These are phyloP conservation scores for Mechanitis mazaeus DNA, from an alignment of 2,888 invertebrate genomes.

Conservation along the genomic window DNA sequence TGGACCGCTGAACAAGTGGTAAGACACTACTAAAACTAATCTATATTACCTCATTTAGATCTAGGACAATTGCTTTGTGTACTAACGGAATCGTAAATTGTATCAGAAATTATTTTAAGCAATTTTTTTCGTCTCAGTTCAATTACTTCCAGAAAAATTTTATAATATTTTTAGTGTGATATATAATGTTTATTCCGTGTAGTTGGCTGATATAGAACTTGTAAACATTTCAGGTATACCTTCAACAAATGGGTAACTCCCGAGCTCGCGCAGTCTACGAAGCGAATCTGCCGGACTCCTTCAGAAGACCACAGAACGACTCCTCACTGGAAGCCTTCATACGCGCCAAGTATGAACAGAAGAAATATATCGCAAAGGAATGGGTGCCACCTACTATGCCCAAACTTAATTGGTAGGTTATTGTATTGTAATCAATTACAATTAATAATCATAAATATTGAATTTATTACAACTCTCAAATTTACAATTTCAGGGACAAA, in stretches of 20 bases:
- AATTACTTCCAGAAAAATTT: too few species aligned
- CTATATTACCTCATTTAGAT: too few species aligned
- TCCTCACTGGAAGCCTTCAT: slow-evolving; percentile 96
- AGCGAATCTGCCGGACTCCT: slow-evolving; percentile 96
- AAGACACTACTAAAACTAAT: slow-evolving; percentile 17
- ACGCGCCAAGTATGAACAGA: slow-evolving; percentile 98
- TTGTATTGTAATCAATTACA: slow-evolving; percentile 21
- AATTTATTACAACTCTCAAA: neutral
- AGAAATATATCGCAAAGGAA: slow-evolving; percentile 98
- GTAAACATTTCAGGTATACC: slow-evolving; percentile 69
- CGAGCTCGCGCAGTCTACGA: slow-evolving; percentile 97
- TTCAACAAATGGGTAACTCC: slow-evolving; percentile 99
- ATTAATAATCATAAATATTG: slow-evolving; percentile 8
- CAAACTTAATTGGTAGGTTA: slow-evolving; percentile 84
- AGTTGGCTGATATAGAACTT: neutral
- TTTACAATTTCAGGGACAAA: slow-evolving; percentile 80
- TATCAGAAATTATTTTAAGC: too few species aligned
- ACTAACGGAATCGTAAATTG: too few species aligned
- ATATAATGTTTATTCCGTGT: too few species aligned
- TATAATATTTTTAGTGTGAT: too few species aligned
- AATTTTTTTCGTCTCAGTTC: too few species aligned
- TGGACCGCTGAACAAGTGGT: slow-evolving; percentile 99
- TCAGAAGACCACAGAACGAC: slow-evolving; percentile 96
- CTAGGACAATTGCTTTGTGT: too few species aligned
- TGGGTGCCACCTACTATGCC: slow-evolving; percentile 94